Evolutionary conservation across 1,140 invertebrate species (phyloP).

Genomic region (Bombus ignitus): DNA sequence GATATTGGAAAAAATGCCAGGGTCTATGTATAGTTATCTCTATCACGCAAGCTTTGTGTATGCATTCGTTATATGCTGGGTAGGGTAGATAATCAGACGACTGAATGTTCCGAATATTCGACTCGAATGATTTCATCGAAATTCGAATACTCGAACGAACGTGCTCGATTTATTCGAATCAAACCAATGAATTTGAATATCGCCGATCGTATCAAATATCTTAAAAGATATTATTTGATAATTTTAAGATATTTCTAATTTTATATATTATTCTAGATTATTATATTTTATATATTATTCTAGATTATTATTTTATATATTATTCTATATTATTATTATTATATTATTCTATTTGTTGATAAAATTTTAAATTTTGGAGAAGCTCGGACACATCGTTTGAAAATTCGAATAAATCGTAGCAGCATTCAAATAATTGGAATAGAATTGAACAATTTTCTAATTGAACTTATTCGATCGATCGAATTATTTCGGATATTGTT

Average conservation of each 20-base stretch:
- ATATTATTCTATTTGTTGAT: background rate
- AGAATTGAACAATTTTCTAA: background rate
- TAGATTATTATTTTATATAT: background rate
- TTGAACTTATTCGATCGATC: background rate
- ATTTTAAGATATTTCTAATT: background rate
- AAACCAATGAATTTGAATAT: background rate
- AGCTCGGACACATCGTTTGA: background rate
- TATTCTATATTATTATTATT: background rate
- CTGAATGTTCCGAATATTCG: background rate
- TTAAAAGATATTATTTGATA: background rate
- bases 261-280: background rate
- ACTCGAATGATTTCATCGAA: background rate
- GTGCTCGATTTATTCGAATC: background rate
- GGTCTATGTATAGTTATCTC: slow-evolving; percentile 1
- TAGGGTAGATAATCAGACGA: background rate
- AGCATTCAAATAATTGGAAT: background rate
- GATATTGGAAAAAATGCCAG: slow-evolving; percentile 22
- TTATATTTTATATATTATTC: background rate
- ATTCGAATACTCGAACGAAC: background rate
- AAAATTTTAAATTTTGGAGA: background rate
- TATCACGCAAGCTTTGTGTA: slow-evolving; percentile 24
- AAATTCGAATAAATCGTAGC: background rate
- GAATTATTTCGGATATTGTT: background rate
- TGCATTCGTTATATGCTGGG: background rate
- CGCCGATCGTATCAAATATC: background rate